These are phyloP conservation scores for Eumerus sabulonum DNA, from an alignment of 2,888 invertebrate genomes.

Conservation along the genomic window DNA sequence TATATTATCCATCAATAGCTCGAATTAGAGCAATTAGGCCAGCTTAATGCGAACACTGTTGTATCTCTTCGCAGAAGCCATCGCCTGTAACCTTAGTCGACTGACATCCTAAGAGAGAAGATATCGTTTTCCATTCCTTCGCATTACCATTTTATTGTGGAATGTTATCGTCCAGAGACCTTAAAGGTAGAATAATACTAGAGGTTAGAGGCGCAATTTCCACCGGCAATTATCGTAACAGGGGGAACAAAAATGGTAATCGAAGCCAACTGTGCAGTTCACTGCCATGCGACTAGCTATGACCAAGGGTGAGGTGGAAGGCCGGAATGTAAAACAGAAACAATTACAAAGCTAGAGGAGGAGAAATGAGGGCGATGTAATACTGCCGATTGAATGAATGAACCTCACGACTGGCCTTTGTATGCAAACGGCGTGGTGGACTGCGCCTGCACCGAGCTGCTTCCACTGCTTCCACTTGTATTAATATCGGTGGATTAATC, in stretches of 20 bases:
- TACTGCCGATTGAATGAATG: constrained; percentile 62
- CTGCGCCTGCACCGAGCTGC: constrained; percentile 25
- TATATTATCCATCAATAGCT: no score
- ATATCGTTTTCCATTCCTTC: constrained; percentile 24
- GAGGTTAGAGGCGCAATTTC: constrained; percentile 17
- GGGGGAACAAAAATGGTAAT: constrained; percentile 1
- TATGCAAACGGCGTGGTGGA: constrained; percentile 51
- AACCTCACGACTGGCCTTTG: constrained; percentile 67
- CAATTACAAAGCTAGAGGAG: constrained; percentile 65
- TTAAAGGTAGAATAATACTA: constrained; percentile 39
- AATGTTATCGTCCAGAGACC: constrained; percentile 45
- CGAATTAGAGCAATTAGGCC: no score
- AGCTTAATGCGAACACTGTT: no score
- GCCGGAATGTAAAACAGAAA: constrained; percentile 62
- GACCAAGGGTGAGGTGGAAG: constrained; percentile 12
- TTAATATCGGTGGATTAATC: constrained; percentile 70
- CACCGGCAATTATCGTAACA: constrained; percentile 32
- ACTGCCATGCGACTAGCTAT: constrained; percentile 20
- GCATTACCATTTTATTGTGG: constrained; percentile 34
- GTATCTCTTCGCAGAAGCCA: neutral
- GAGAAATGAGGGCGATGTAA: constrained; percentile 64
- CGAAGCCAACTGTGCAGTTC: neutral
- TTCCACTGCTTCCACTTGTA: constrained; percentile 59
- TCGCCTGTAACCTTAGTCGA: constrained; percentile 1
- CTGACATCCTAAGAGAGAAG: constrained; percentile 9